These are phyloP conservation scores for Drosophila nr. perissopoda DNA, from an alignment of 2,888 invertebrate genomes.

Conservation along the genomic window DNA sequence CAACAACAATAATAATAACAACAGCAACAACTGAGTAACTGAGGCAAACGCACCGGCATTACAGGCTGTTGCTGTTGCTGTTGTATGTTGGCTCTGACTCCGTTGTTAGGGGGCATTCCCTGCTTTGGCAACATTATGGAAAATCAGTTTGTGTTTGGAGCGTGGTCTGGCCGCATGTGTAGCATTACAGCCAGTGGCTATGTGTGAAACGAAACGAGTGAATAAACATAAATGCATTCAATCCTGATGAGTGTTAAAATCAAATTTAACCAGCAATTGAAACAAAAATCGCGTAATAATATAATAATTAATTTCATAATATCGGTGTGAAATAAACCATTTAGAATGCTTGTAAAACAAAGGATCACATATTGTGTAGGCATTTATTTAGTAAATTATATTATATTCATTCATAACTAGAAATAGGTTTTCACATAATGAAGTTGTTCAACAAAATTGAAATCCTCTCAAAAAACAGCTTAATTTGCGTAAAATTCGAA, in stretches of 20 bases:
- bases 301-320: not conserved
- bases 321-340: not conserved
- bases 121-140: constrained; percentile 76
- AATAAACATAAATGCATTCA: constrained; percentile 27
- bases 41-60: constrained; percentile 74
- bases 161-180: constrained; percentile 67
- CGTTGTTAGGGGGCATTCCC: constrained; percentile 80
- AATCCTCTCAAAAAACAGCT: not conserved
- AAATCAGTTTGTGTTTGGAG: constrained; percentile 80
- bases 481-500: constrained; percentile 5
- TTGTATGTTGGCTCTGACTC: constrained; percentile 49
- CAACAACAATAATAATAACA: constrained; percentile 30
- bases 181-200: constrained; percentile 9
- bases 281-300: not conserved
- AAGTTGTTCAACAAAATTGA: not conserved
- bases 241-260: constrained; percentile 19
- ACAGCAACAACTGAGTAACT: constrained; percentile 29
- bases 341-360: not conserved
- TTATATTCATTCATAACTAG: not conserved
- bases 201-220: constrained; percentile 21
- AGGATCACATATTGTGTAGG: constrained; percentile 1
- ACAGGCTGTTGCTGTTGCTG: constrained; percentile 68
- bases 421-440: not conserved
- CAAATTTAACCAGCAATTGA: not conserved
- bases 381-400: not conserved